These are phyloP conservation scores for Erpetoichthys calabaricus DNA, from an alignment of 2,797 vertebrate species.

Conservation along the genomic window DNA sequence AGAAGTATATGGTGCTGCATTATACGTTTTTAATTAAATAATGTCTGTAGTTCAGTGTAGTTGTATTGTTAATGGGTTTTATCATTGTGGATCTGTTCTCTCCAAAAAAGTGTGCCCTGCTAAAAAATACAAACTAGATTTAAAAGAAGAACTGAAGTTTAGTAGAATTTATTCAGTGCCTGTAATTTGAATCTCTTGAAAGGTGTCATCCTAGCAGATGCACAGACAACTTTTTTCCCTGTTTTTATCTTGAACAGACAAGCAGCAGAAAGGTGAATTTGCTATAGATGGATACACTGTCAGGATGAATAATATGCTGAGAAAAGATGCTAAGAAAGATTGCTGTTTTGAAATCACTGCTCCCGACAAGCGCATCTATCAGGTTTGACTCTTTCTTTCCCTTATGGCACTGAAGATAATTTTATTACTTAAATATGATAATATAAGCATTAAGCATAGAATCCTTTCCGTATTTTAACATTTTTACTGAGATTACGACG, in stretches of 20 bases:
- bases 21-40: background rate
- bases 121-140: too few species aligned
- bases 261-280: constrained; percentile 97
- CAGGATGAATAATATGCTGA: constrained; percentile 74
- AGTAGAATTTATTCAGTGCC: background rate
- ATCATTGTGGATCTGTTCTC: too few species aligned
- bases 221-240: background rate
- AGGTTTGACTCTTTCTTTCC: constrained; percentile 59
- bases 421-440: too few species aligned
- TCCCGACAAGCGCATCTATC: constrained; percentile 87
- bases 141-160: too few species aligned
- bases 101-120: too few species aligned
- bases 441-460: too few species aligned
- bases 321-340: constrained; percentile 90
- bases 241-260: constrained; percentile 66
- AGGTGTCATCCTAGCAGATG: background rate
- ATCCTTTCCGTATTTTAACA: too few species aligned
- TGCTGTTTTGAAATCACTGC: constrained; percentile 91
- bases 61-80: too few species aligned
- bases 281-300: constrained; percentile 75
- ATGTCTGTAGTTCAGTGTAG: too few species aligned
- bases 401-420: constrained; percentile 45
- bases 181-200: background rate
- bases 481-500: too few species aligned
- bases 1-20: background rate